These are phyloP conservation scores for Engraulis encrasicolus DNA, from an alignment of 2,113 vertebrate genomes.

Conservation along the genomic window DNA sequence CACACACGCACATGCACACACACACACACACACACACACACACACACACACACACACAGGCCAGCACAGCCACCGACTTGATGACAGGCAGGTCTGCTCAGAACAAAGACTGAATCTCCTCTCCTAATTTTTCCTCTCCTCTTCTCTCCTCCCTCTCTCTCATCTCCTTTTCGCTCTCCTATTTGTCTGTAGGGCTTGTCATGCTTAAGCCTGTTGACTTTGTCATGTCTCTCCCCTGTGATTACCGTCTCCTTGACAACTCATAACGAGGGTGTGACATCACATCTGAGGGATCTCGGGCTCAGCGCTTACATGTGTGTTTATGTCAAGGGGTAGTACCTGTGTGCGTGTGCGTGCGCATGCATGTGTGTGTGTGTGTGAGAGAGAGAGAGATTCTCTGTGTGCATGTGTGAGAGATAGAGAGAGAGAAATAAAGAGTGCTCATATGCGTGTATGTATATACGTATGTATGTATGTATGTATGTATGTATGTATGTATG, in stretches of 20 bases:
- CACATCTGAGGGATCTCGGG: slow-evolving; percentile 40
- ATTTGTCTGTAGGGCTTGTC: neutral
- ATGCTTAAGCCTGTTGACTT: slow-evolving; percentile 4
- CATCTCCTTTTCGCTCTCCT: neutral
- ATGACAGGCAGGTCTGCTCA: neutral
- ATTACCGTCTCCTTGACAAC: slow-evolving; percentile 53
- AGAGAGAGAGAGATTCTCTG: too few relatives aligned
- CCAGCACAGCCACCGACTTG: neutral
- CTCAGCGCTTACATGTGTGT: slow-evolving; percentile 24
- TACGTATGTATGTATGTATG: neutral
- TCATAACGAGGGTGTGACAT: slow-evolving; percentile 33
- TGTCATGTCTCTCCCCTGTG: slow-evolving; percentile 33
- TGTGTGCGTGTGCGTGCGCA: neutral
- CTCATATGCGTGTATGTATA: neutral
- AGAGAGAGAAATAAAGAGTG: too few relatives aligned
- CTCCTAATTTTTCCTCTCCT: neutral
- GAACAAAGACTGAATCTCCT: neutral
- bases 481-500: neutral
- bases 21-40: too few relatives aligned
- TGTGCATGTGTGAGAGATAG: too few relatives aligned
- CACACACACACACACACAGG: too few relatives aligned
- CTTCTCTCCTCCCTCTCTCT: neutral
- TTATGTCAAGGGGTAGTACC: neutral
- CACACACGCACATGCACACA: neutral
- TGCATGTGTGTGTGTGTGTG: neutral